Percentiles rank a stretch among this genome's conserved stretches.
Evolutionary conservation across 2,113 vertebrate species (phyloP).

Genomic region (Neoarius graeffei): DNA sequence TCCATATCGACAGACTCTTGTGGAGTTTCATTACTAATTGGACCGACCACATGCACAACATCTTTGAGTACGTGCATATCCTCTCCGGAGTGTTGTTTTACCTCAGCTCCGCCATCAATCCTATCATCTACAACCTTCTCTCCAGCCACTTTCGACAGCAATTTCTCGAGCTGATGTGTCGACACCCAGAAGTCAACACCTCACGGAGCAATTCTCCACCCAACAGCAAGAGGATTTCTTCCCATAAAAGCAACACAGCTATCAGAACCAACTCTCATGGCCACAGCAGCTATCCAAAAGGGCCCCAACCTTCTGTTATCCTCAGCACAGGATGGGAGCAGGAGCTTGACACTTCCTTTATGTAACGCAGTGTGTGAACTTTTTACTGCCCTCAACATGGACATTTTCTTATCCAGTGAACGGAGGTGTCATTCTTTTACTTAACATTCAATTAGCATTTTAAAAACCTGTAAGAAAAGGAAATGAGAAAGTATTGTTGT

Average conservation of each 20-base stretch:
- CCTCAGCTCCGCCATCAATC: slow-evolving; percentile 75
- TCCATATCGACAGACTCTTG: slow-evolving; percentile 74
- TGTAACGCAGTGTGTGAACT: slow-evolving; percentile 19
- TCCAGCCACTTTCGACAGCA: slow-evolving; percentile 73
- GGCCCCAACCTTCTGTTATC: slow-evolving; percentile 49
- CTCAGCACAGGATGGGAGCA: slow-evolving; percentile 43
- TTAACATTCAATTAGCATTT: background rate
- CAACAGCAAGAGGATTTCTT: slow-evolving; percentile 51
- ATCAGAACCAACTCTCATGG: slow-evolving; percentile 44
- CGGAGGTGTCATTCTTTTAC: background rate
- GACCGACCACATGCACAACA: slow-evolving; percentile 70
- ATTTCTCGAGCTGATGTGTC: slow-evolving; percentile 69
- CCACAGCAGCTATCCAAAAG: slow-evolving; percentile 36
- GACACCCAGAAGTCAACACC: slow-evolving; percentile 50
- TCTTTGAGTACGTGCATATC: slow-evolving; percentile 78
- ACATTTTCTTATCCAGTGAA: background rate
- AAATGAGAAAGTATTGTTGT: background rate
- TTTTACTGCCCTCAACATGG: background rate
- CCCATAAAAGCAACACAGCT: slow-evolving; percentile 48
- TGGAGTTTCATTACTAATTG: slow-evolving; percentile 75
- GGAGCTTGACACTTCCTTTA: slow-evolving; percentile 39
- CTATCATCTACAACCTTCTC: slow-evolving; percentile 75
- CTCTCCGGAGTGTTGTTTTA: slow-evolving; percentile 74
- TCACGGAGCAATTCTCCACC: slow-evolving; percentile 65
- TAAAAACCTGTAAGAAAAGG: background rate